Evolutionary conservation across 2,113 vertebrate genomes (phyloP), one percentile per base, ranked within the genome.

Genomic region (Petroica traversi): DNA sequence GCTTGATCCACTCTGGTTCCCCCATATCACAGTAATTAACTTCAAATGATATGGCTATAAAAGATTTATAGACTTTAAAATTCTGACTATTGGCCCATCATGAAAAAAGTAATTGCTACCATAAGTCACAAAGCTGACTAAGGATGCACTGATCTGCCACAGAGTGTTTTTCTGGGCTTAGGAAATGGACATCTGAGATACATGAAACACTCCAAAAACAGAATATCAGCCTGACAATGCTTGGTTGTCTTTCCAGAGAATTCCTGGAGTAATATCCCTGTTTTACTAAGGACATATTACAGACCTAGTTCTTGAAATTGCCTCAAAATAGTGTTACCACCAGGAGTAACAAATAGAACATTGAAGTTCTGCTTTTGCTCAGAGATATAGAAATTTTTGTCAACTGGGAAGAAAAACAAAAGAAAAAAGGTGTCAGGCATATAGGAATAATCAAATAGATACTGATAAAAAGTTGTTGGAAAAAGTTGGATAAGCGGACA

Each of bases 381-480:
- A 63, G 8, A 62, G 20, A 6, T 23, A 24, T 36, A 58, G 38
- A 89, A 51, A 4, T 52, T 76, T 51, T 25, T 68, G 3, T 46
- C 19, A 31, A 16, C 6, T 12, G 12, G 5, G 5, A 7, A 31
- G 13, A 9, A 12, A 29, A 58, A 51, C 16, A 8, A 18, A 33
- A 34, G 25, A 8, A 1, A 8, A 40, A 34, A 9, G 0, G 0
- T n/a, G 8, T 8, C 20, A 36, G 3, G 12, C 6, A 57, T 57
- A 52, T 9, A 62, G 8, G 5, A 7, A 20, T 26, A 61, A 24
- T 40, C 3, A 2, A 58, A 73, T 11, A 31, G 4, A 15, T 52
- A 52, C 24, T 38, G 54, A 46, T 48, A 48, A 54, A 31, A 43
- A 14, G 5, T 26, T 38, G 6, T 28, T 48, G 23, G 41, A 67